Conservation (phyloP, 2,888 invertebrate genomes). For the Oeneis ivallda region DNA sequence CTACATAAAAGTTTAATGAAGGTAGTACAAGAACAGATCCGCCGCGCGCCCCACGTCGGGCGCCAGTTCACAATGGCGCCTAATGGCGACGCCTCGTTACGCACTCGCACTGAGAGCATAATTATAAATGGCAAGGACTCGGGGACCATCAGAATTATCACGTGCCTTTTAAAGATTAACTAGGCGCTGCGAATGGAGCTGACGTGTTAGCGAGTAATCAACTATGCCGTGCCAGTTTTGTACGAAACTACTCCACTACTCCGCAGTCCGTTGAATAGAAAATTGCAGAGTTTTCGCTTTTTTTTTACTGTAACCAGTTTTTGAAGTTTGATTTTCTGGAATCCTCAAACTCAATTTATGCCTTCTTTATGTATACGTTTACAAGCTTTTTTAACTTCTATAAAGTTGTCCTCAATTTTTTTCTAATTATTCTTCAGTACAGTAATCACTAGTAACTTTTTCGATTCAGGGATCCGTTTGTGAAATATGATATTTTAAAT, state of each 20-base stretch:
- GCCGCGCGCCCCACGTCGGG: conserved; percentile 55
- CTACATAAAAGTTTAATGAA: conserved; percentile 30
- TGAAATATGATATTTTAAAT: no score
- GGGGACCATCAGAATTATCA: conserved; percentile 40
- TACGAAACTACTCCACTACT: conserved; percentile 5
- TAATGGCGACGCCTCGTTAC: conserved; percentile 66
- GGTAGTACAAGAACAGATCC: conserved; percentile 34
- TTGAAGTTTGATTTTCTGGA: conserved; percentile 11
- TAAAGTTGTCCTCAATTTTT: no score
- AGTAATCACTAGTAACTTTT: no score
- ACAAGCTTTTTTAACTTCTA: not conserved
- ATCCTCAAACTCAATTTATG: conserved; percentile 10
- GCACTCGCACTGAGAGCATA: conserved; percentile 38
- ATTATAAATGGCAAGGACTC: conserved; percentile 38
- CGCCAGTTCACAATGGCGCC: conserved; percentile 63
- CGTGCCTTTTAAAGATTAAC: conserved; percentile 40
- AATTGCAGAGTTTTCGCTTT: conserved; percentile 5
- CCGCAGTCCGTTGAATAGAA: conserved; percentile 10
- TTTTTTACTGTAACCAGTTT: conserved; percentile 1
- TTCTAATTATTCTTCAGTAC: no score
- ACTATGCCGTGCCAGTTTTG: conserved; percentile 24
- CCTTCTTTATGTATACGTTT: conserved; percentile 3
- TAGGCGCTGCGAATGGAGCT: conserved; percentile 31
- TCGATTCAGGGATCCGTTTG: no score
- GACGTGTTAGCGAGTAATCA: conserved; percentile 27